Percentiles rank a stretch among this genome's conserved stretches.
These are phyloP conservation scores for Microcebus ravelobensis DNA, from an alignment of 2,113 vertebrate species.

Conservation along the genomic window DNA sequence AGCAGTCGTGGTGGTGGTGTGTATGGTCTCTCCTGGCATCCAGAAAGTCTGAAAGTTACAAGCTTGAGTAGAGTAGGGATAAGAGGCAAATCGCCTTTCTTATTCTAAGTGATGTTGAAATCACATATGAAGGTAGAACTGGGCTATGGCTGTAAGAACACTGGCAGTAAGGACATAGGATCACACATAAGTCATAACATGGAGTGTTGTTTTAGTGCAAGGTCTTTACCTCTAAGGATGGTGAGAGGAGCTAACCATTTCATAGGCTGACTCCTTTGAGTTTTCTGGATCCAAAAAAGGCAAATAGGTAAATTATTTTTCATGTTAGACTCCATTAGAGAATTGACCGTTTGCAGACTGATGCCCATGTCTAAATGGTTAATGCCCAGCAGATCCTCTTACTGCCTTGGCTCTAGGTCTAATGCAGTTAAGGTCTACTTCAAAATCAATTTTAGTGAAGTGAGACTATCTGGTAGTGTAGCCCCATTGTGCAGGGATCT, in stretches of 20 bases:
- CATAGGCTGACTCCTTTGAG: neutral
- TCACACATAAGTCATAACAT: neutral
- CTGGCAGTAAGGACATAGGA: neutral
- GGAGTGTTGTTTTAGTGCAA: neutral
- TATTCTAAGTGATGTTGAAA: neutral
- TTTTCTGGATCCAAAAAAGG: neutral
- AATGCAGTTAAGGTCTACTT: neutral
- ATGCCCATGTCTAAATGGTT: neutral
- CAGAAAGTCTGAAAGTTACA: neutral
- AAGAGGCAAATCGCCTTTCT: neutral
- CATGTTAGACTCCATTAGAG: neutral
- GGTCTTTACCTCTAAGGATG: neutral
- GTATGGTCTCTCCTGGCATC: neutral
- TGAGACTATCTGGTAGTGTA: neutral
- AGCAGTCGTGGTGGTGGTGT: neutral
- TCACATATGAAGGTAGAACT: neutral
- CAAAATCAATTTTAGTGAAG: neutral
- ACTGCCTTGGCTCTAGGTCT: neutral
- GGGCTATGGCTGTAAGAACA: neutral
- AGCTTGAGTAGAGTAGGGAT: neutral
- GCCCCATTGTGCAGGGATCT: neutral
- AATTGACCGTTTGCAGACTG: neutral
- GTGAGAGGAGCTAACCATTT: neutral
- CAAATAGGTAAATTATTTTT: neutral
- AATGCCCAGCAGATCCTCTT: neutral